Evolutionary conservation across 2,797 vertebrate species (phyloP).

Genomic region (Amblyopsis hoosieri): DNA sequence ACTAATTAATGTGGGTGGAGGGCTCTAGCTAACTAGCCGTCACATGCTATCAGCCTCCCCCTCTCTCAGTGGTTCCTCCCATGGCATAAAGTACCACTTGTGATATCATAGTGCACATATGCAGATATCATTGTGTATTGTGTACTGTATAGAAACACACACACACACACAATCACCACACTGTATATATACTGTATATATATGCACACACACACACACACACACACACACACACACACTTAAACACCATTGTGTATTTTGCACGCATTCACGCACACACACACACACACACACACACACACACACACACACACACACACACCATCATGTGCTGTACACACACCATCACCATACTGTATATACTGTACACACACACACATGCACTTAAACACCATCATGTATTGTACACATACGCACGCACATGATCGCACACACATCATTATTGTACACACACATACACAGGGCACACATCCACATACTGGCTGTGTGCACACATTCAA

Average conservation of each 20-base stretch:
- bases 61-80: conserved; percentile 53
- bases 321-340: neutral
- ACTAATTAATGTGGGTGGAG: conserved; percentile 69
- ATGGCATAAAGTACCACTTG: conserved; percentile 39
- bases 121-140: conserved; percentile 26
- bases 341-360: too few relatives aligned
- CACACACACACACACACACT: neutral
- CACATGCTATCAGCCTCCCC: conserved; percentile 27
- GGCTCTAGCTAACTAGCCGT: conserved; percentile 50
- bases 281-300: too few relatives aligned
- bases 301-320: neutral
- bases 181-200: neutral
- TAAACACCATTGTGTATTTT: neutral
- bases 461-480: conserved; percentile 2
- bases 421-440: neutral
- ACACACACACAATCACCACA: conserved; percentile 5
- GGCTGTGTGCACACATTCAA: neutral
- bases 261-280: too few relatives aligned
- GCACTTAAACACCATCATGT: too few relatives aligned
- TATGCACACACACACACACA: conserved; percentile 1
- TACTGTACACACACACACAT: too few relatives aligned
- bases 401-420: neutral
- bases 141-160: neutral
- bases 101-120: conserved; percentile 24
- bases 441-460: neutral